These are phyloP conservation scores for Coracopsis vasa DNA, from an alignment of 2,113 vertebrate genomes.

Conservation along the genomic window DNA sequence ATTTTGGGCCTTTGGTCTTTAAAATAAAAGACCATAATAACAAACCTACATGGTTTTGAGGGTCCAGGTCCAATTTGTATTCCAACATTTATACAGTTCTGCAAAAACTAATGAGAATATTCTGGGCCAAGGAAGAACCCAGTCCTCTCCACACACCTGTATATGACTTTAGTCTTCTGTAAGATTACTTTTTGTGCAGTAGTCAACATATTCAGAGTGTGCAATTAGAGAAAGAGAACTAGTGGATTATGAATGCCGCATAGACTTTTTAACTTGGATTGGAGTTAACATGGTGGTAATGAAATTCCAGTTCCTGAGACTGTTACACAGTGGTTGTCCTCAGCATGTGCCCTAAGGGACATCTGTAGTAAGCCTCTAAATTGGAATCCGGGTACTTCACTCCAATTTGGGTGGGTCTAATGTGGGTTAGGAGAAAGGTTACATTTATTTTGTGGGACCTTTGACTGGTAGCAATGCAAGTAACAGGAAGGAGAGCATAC, in stretches of 20 bases:
- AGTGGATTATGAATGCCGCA: background rate
- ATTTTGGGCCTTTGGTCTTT: background rate
- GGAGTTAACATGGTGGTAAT: background rate
- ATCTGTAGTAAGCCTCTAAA: background rate
- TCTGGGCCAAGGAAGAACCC: background rate
- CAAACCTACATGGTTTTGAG: background rate
- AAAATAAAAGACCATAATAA: background rate
- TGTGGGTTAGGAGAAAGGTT: background rate
- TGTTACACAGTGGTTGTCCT: background rate
- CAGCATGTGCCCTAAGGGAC: background rate
- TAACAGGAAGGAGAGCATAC: background rate
- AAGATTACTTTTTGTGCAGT: background rate
- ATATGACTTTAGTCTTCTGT: background rate
- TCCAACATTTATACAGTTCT: background rate
- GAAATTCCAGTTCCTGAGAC: background rate
- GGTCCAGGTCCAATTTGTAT: background rate
- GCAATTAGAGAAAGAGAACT: background rate
- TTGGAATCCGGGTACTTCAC: accelerated
- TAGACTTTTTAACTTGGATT: background rate
- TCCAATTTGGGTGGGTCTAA: background rate
- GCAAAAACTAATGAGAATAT: background rate
- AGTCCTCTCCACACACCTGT: background rate
- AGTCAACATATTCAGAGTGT: background rate
- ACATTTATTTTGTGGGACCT: background rate
- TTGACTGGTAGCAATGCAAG: background rate